Conservation (phyloP, 1,140 invertebrate genomes). For the Drosophila hydei region DNA sequence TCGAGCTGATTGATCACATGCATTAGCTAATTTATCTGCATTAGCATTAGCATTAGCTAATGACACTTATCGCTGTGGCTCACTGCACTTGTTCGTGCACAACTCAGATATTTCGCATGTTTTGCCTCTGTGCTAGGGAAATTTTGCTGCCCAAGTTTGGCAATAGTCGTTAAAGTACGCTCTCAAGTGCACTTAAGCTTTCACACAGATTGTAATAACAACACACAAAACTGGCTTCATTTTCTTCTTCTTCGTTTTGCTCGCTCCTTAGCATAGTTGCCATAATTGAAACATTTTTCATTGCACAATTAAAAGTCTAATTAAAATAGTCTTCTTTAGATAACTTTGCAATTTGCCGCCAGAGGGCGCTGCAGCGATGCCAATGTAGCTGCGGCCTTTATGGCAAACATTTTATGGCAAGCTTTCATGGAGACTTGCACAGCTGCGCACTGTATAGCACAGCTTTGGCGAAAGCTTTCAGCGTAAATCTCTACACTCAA, state of each 20-base stretch:
- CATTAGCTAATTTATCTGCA: too few relatives aligned
- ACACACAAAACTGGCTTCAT: not conserved
- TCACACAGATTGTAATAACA: not conserved
- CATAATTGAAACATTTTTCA: conserved; percentile 3
- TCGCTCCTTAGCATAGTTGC: not conserved
- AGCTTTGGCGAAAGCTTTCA: not conserved
- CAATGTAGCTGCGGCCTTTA: not conserved
- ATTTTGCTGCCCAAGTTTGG: not conserved
- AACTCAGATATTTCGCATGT: not conserved
- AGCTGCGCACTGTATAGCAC: not conserved
- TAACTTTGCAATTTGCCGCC: not conserved
- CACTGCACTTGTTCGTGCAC: not conserved
- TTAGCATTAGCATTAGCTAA: not conserved
- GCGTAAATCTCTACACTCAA: not conserved
- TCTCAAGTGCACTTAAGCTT: not conserved
- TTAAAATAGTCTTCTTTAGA: not conserved
- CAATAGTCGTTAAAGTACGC: not conserved
- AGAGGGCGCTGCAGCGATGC: not conserved
- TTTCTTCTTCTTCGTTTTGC: not conserved
- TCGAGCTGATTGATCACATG: too few relatives aligned
- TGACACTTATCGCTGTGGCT: not conserved
- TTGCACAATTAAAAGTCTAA: conserved; percentile 3
- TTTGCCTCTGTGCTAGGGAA: not conserved
- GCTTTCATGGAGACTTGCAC: not conserved
- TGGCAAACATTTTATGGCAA: conserved; percentile 1